Evolutionary conservation across 2,113 vertebrate species (phyloP), one percentile per base, ranked within the genome.

Genomic region (Hipposideros armiger): DNA sequence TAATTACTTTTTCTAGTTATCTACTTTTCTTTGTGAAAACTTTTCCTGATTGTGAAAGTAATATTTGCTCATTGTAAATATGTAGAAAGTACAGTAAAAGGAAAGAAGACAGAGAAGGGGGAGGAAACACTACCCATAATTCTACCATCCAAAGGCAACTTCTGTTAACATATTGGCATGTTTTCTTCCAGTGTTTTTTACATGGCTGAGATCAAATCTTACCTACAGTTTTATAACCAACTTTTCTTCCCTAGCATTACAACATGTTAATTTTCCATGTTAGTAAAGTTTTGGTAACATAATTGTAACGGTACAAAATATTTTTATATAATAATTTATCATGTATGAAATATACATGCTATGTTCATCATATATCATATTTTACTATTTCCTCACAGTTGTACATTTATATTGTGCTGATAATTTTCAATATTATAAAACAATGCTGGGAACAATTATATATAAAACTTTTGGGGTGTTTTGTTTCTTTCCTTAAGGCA

Each of bases 391-490:
- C 64, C 42, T 50, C 73, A 67, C n/a, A 42, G 28, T 26, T 54
- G 3, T 30, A 36, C 11, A 28, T 81, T 85, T 56, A 40, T 40
- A 9, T 15, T 54, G 16, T 36, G 54, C 74, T 87, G 20, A 83
- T 83, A 77, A 62, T 83, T 86, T 82, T 80, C 50, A 60, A 30
- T 78, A 36, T 45, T 47, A 69, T 40, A 95, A 92, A 90, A 64
- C 64, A 95, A 87, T 60, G 24, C 28, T 93, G 66, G n/a, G 5
- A 93, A 66, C 69, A 74, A 83, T 42, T 58, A 20, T 36, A 77
- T 36, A 69, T 26, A 64, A 70, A 94, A 82, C 2, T 52, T 42
- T 15, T 5, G 7, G 36, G 45, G 10, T 62, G 19, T 84, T 42
- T 64, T 54, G 7, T 58, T 88, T 70, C 40, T 40, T 87, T 96